A percentile compares a stretch with the other conserved stretches of the same genome.
Evolutionary conservation across 1,140 invertebrate species (phyloP).

Genomic region (Penaeus vannamei): DNA sequence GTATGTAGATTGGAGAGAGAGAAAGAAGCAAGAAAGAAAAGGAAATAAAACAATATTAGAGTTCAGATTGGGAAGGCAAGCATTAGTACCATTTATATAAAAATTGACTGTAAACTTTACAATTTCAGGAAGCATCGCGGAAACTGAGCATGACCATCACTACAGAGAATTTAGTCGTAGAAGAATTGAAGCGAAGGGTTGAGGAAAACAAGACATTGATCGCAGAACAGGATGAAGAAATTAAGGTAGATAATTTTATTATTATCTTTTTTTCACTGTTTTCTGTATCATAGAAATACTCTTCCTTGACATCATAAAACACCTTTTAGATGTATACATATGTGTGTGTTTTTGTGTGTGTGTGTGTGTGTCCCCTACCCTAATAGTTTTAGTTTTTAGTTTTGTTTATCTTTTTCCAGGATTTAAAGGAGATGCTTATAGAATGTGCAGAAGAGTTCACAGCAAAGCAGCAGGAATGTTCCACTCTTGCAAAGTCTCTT

Average conservation of each 20-base stretch:
- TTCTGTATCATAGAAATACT: too few species aligned
- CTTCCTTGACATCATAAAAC: too few species aligned
- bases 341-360: background rate
- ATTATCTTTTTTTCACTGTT: too few species aligned
- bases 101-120: background rate
- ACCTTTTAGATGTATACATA: too few species aligned
- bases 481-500: background rate
- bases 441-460: constrained; percentile 42
- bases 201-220: background rate
- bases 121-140: background rate
- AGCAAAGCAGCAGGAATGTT: constrained; percentile 44
- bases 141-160: background rate
- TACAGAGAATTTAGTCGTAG: background rate
- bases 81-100: too few species aligned
- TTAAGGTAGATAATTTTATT: too few species aligned
- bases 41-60: background rate
- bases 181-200: background rate
- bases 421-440: constrained; percentile 42
- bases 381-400: background rate
- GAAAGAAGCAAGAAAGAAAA: too few species aligned
- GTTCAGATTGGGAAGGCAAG: background rate
- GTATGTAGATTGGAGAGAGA: too few species aligned
- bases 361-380: background rate
- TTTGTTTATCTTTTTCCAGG: background rate
- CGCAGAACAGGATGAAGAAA: background rate